Base-by-base conservation (phyloP, 2,113 vertebrate species). In the Aix galericulata region DNA sequence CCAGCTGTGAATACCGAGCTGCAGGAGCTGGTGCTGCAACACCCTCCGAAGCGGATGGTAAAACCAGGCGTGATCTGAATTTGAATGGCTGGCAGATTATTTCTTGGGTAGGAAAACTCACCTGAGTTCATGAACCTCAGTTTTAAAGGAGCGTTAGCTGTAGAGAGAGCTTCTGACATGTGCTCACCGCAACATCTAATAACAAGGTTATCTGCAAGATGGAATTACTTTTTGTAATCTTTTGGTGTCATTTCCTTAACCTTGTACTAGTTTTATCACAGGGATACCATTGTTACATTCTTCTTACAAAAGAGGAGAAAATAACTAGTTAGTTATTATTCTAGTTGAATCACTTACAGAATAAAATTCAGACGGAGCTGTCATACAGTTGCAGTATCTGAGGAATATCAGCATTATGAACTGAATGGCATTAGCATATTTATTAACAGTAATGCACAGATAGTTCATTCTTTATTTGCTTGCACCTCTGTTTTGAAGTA, bases 261-360 rank as follows among this genome's bases (percentile, higher is more conserved):
- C 74, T 95, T 87, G 76, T 76, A 34, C 74, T 89, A 7, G 71
- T 87, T 96, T 88, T 93, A 94, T 94, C 81, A 67, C 38, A 93
- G 74, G 67, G 48, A 46, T 89, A 69, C 66, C 14, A 92, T 91
- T 89, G 74, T 84, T 96, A 66, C 36, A 18, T 91, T 92, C 67
- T 46, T 50, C 36, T 79, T 94, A 85, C 18, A 85, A 79, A 91
- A 85, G 69, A 86, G 40, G 84, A 84, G 71, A 93, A 94, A 85
- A 92, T 62, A 91, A 79, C 90, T 73, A 48, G 94, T 73, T 93
- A 85, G 69, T 93, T 96, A 32, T 93, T 92, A 93, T 94, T 94
- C 81, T 77, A 59, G 81, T 63, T 89, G 78, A 90, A 94, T 95
- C 69, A 84, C 34, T 71, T 74, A 22, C 48, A 71, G 77, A 92